These are phyloP conservation scores for Pristionchus exspectatus DNA, from an alignment of 2,888 invertebrate species.

Conservation along the genomic window DNA sequence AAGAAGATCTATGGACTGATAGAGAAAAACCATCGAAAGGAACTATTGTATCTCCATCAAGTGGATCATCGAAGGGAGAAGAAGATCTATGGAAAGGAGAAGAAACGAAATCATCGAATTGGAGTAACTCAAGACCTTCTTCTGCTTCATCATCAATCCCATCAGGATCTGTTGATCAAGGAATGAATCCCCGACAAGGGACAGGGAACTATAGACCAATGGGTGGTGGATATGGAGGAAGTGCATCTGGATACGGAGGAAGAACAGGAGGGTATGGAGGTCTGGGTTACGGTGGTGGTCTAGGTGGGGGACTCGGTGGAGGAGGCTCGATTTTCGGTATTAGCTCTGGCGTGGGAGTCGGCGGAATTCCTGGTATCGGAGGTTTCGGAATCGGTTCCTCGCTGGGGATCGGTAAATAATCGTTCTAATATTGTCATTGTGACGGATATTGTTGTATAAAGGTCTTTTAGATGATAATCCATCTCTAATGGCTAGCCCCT, in stretches of 20 bases:
- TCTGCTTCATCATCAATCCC: not conserved
- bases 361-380: not conserved
- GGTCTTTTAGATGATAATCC: not conserved
- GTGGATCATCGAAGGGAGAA: slow-evolving; percentile 3
- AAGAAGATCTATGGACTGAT: slow-evolving; percentile 42
- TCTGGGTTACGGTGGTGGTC: not conserved
- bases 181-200: no score
- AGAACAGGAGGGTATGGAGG: not conserved
- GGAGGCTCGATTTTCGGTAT: slow-evolving; percentile 44
- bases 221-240: slow-evolving; percentile 15
- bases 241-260: not conserved
- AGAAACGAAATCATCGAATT: not conserved
- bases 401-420: not conserved
- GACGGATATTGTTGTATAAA: slow-evolving; percentile 31
- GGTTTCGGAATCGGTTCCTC: slow-evolving; percentile 20
- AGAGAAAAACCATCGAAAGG: slow-evolving; percentile 21
- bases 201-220: not conserved
- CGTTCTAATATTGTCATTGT: not conserved
- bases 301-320: slow-evolving; percentile 2
- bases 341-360: not conserved
- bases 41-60: not conserved
- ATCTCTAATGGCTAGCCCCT: not conserved
- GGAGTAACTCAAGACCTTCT: not conserved
- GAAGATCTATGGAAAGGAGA: slow-evolving; percentile 30
- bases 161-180: not conserved